A percentile compares a stretch with the other conserved stretches of the same genome.
phyloP scores from a whole-genome alignment of 2,113 vertebrate species.

The Brachionichthys hirsutus region DNA sequence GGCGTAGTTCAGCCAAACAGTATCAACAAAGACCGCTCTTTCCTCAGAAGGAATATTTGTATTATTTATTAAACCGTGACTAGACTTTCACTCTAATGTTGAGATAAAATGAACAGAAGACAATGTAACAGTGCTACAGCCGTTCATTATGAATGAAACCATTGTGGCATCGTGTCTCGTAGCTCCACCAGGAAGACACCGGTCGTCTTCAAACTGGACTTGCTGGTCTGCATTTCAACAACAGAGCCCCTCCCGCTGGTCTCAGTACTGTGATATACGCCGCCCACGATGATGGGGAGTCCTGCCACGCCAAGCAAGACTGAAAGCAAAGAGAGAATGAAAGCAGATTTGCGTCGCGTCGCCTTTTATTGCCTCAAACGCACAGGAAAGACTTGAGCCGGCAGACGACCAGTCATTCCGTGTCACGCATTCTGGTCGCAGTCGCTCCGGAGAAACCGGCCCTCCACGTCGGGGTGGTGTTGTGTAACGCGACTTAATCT shows the following conservation, averaged over 20 bases:
- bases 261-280: background rate
- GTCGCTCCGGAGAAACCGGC: background rate
- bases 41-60: no score
- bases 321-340: background rate
- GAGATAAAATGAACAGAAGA: no score
- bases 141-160: no score
- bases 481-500: slow-evolving; percentile 27
- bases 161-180: no score
- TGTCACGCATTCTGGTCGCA: background rate
- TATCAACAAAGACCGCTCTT: no score
- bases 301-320: background rate
- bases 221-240: slow-evolving; percentile 5
- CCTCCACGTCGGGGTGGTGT: background rate
- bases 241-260: background rate
- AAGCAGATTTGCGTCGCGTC: background rate
- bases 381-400: background rate
- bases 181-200: no score
- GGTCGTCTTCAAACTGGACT: slow-evolving; percentile 8
- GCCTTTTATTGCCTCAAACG: background rate
- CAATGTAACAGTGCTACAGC: no score
- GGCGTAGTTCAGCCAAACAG: no score
- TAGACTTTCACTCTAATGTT: no score
- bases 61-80: no score
- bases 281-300: background rate
- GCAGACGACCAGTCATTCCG: background rate